Percentiles rank a stretch among this genome's conserved stretches.
These are phyloP conservation scores for Echiichthys vipera DNA, from an alignment of 2,797 vertebrate genomes.

Conservation along the genomic window DNA sequence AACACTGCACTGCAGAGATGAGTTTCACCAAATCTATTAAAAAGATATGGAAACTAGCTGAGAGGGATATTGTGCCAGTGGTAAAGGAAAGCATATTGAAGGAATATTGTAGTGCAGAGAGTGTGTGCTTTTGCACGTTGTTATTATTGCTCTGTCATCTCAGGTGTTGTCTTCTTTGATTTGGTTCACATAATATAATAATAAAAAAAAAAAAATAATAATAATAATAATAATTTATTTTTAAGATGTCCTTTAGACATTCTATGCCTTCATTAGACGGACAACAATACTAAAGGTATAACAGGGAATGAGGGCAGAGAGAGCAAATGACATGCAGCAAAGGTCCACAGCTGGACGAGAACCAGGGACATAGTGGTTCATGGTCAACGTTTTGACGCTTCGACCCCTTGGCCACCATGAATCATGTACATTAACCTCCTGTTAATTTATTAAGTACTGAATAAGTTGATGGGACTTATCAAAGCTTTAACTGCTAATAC, in stretches of 20 bases:
- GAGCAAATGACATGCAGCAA: neutral
- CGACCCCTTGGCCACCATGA: neutral
- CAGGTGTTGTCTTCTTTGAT: neutral
- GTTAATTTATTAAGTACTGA: neutral
- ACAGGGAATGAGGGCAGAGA: slow-evolving; percentile 1
- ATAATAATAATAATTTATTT: too few species aligned
- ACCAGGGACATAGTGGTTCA: neutral
- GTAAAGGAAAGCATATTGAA: neutral
- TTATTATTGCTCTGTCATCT: neutral
- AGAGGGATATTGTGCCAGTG: neutral
- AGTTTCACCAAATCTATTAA: neutral
- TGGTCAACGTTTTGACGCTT: neutral
- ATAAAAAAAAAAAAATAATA: too few species aligned
- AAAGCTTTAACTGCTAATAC: neutral
- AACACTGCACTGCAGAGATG: slow-evolving; percentile 3
- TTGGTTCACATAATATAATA: neutral
- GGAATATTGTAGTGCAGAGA: neutral
- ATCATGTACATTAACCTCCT: neutral
- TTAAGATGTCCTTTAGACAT: neutral
- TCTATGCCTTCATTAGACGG: neutral
- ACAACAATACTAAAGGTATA: neutral
- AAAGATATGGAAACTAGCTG: neutral
- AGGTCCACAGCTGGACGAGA: neutral
- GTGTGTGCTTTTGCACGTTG: neutral
- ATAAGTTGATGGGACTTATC: neutral